Evolutionary conservation across 2,888 invertebrate species (phyloP).

Genomic region (Dolichopus griseipennis): DNA sequence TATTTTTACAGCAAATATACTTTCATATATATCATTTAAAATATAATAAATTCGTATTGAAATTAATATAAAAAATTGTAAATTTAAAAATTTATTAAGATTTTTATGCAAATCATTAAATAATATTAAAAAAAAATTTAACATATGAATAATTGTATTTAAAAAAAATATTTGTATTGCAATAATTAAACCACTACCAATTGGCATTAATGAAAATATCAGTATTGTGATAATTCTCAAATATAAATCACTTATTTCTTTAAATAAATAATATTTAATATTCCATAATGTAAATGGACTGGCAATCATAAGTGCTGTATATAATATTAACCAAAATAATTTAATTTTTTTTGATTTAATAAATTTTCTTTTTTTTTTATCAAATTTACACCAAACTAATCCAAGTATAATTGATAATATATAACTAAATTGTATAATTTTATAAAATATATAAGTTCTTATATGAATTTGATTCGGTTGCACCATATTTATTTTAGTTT

Average conservation of each 20-base stretch:
- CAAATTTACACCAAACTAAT: neutral
- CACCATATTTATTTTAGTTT: no score
- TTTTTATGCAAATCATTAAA: neutral
- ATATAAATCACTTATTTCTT: neutral
- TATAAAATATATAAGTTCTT: neutral
- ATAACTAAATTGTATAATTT: neutral
- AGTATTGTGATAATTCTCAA: neutral
- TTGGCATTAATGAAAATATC: constrained; percentile 1
- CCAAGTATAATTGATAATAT: neutral
- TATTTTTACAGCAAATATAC: neutral
- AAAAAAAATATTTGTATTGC: neutral
- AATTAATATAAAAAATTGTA: neutral
- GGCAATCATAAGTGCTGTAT: neutral
- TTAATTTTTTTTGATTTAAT: neutral
- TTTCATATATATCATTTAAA: neutral
- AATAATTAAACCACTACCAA: neutral
- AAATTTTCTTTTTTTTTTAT: neutral
- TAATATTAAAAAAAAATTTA: neutral
- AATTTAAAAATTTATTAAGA: neutral
- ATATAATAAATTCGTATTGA: neutral
- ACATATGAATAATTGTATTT: neutral
- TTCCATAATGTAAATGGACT: neutral
- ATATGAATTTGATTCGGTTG: no score
- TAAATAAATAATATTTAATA: neutral
- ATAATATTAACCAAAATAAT: neutral